Evolutionary conservation across 2,113 vertebrate species (phyloP), one percentile per base, ranked within the genome.

Genomic region (Gymnarchus niloticus): DNA sequence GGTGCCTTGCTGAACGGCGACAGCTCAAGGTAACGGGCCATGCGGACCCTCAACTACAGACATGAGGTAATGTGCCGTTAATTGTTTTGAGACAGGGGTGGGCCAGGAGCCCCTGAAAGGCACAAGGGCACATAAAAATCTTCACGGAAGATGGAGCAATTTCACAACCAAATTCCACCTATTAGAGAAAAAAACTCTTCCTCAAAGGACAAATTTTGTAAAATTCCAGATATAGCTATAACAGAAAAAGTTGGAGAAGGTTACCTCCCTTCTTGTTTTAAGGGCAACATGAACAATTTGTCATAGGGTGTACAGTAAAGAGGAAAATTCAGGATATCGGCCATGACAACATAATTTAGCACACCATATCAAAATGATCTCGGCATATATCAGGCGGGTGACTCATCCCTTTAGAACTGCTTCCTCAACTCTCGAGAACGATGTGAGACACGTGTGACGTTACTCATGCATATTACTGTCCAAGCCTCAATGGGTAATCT

Each of bases 51-150:
- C 87, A 88, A 87, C 90, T 88, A 85, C 88, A 92, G 92, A 92
- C 91, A 88, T 93, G 91, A 93, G 90, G 92, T 93, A 91, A 93
- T 92, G 59, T 84, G 85, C 86, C 57, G 84, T 86, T 91, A 91
- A 92, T 92, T 88, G 89, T 86, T 23, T 59, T 10, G 85, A 90
- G 87, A 80, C 84, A 89, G 88, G 84, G 87, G 87, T 86, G 37
- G 88, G 90, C 88, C 52, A 81, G 90, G 91, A 89, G 87, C 77
- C 86, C 86, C 73, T 83, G 78, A 87, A 86, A 88, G 65, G 89
- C 84, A 85, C 87, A 87, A 12, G 61, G 57, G 52, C 28, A 25
- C 14, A 23, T 57, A 37, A 65, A 82, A 86, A 89, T 84, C 51
- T 21, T 7, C 17, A 56, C 86, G 84, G 87, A 90, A 86, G 87